phyloP scores from a whole-genome alignment of 2,797 vertebrate genomes.

The Crax fasciolata region DNA sequence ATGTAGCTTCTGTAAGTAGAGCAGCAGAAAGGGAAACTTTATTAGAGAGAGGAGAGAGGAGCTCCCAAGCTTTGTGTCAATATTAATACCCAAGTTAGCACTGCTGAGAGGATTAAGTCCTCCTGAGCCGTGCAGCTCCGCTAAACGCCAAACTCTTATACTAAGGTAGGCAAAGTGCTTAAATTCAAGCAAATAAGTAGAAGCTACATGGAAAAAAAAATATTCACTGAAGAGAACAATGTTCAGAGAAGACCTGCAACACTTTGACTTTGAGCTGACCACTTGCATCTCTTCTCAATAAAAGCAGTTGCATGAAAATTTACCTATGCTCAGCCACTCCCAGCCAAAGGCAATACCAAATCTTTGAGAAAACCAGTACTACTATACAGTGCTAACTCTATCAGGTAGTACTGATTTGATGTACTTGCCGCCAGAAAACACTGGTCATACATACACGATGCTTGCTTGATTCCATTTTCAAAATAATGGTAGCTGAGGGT shows the following conservation, averaged over 20 bases:
- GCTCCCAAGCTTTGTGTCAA: background rate
- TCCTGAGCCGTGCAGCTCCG: background rate
- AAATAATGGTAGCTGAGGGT: constrained; percentile 36
- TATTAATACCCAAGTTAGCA: background rate
- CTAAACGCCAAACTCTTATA: background rate
- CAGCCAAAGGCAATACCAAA: background rate
- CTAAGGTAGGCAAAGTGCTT: background rate
- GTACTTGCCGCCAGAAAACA: background rate
- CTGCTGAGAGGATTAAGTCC: background rate
- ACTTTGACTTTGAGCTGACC: background rate
- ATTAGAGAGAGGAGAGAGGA: background rate
- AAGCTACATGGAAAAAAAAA: background rate
- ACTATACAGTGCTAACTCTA: background rate
- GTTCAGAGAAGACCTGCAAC: background rate
- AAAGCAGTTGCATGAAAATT: background rate
- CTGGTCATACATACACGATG: background rate
- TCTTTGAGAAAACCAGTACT: background rate
- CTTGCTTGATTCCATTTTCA: constrained; percentile 22
- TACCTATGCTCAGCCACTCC: background rate
- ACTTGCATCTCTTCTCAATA: background rate
- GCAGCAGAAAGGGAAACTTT: background rate
- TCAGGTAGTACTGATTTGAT: background rate
- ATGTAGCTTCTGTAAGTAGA: background rate
- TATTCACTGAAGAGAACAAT: background rate
- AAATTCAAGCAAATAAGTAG: background rate